Percentiles rank a stretch among this genome's conserved stretches.
Evolutionary conservation across 2,113 vertebrate species (phyloP).

Genomic region (Columba janthina): DNA sequence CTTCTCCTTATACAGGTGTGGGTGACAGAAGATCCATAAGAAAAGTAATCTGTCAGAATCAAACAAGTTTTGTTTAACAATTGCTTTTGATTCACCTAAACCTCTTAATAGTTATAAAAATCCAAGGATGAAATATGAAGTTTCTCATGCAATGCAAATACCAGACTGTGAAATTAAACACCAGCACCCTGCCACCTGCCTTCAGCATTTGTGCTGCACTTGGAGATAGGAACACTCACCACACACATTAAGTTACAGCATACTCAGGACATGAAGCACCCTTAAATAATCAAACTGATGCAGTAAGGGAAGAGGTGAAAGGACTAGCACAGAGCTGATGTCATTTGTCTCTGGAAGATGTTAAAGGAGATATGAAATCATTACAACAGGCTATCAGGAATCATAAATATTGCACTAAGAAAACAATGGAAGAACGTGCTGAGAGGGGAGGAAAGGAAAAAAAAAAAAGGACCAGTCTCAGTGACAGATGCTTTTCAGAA

Average conservation of each 20-base stretch:
- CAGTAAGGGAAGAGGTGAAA: neutral
- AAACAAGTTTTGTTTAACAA: neutral
- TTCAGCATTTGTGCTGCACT: neutral
- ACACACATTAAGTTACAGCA: neutral
- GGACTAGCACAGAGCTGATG: neutral
- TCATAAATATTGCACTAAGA: neutral
- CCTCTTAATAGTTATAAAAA: neutral
- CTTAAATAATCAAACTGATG: neutral
- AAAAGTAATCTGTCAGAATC: neutral
- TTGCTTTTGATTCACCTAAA: neutral
- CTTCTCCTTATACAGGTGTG: neutral
- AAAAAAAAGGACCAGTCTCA: neutral
- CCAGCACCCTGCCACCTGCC: constrained; percentile 15
- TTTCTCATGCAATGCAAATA: constrained; percentile 9
- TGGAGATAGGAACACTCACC: fast-evolving
- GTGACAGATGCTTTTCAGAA: constrained; percentile 13
- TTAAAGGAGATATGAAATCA: neutral
- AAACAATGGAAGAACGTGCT: neutral
- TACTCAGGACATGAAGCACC: neutral
- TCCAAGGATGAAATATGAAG: neutral
- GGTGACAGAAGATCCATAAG: neutral
- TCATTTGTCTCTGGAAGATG: neutral
- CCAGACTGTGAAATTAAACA: constrained; percentile 17
- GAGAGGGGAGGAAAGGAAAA: fast-evolving
- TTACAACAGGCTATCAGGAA: neutral